Percentiles rank a stretch among this genome's conserved stretches.
phyloP scores from a whole-genome alignment of 2,888 invertebrate genomes.

The Zele albiditarsus region DNA sequence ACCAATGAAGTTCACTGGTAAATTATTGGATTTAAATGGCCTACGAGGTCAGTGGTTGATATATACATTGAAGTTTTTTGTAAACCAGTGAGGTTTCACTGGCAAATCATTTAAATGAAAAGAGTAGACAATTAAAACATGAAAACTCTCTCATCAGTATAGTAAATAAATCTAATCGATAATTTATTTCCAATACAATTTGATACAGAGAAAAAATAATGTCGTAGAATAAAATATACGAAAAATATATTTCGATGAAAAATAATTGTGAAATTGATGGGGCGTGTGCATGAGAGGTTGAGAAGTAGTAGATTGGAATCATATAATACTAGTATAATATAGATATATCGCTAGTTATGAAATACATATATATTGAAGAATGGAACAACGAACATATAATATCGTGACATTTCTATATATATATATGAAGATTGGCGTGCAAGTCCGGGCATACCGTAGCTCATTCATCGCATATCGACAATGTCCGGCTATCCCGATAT shows the following conservation, averaged over 20 bases:
- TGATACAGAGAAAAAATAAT: too few relatives aligned
- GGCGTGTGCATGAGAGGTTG: background rate
- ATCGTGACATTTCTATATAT: constrained; percentile 22
- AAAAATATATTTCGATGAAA: background rate
- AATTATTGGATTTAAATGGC: too few relatives aligned
- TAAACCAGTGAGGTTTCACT: too few relatives aligned
- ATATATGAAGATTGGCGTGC: constrained; percentile 49
- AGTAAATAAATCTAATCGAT: too few relatives aligned
- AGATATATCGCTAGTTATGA: background rate
- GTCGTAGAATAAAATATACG: too few relatives aligned
- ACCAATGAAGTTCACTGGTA: too few relatives aligned
- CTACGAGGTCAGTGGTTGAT: too few relatives aligned
- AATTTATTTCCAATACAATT: too few relatives aligned
- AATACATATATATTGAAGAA: constrained; percentile 8
- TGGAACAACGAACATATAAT: constrained; percentile 19
- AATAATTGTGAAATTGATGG: background rate
- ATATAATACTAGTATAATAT: background rate
- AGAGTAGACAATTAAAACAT: too few relatives aligned
- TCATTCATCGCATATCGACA: constrained; percentile 72
- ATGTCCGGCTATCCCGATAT: constrained; percentile 68
- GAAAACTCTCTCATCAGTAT: too few relatives aligned
- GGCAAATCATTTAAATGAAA: too few relatives aligned
- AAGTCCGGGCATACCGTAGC: constrained; percentile 65
- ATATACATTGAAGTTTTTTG: too few relatives aligned
- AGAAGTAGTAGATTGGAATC: constrained; percentile 10